Evolutionary conservation across 2,113 vertebrate species (phyloP), one percentile per base, ranked within the genome.

Genomic region (Lichenostomus cassidix): DNA sequence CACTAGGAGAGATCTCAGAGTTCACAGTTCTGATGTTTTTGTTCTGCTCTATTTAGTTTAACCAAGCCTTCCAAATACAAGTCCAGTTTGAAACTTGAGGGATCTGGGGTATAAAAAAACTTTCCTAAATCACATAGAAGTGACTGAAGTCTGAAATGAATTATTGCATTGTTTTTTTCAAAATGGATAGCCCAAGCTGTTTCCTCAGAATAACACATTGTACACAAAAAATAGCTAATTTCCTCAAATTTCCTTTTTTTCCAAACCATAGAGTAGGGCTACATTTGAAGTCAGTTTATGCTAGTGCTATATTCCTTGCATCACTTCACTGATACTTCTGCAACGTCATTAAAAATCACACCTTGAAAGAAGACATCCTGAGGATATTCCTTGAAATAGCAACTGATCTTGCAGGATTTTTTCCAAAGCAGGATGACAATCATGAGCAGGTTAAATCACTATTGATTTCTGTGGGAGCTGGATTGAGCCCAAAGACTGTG

Each of bases 381-480:
- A 70, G 77, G 87, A 76, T 90, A 83, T 75, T 89, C 37, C 81
- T 71, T 96, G 65, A 76, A 96, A 94, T 44, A 92, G 75, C 81
- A 93, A 97, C 69, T 79, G 75, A 89, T 78, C 69, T 13, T 79
- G 77, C 46, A 90, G 60, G 56, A 63, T 35, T 86, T 95, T 83
- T 95, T 92, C 63, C 78, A 93, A 82, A 93, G 73, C 31, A 81
- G 81, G 76, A 77, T 84, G 77, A 92, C 93, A 94, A 63, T 90
- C 35, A 11, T 33, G 70, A 91, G 62, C 65, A 91, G 81, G 89
- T 95, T 92, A 95, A 94, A 89, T 49, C 52, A 71, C 68, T 83
- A 89, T 80, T 80, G 92, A 96, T 95, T 96, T 94, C 75, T 88
- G 60, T 86, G 79, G 82, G 84, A 95, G 85, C 42, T 90, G 84